Conservation (phyloP, 2,113 vertebrate genomes). For the Oreochromis aureus region DNA sequence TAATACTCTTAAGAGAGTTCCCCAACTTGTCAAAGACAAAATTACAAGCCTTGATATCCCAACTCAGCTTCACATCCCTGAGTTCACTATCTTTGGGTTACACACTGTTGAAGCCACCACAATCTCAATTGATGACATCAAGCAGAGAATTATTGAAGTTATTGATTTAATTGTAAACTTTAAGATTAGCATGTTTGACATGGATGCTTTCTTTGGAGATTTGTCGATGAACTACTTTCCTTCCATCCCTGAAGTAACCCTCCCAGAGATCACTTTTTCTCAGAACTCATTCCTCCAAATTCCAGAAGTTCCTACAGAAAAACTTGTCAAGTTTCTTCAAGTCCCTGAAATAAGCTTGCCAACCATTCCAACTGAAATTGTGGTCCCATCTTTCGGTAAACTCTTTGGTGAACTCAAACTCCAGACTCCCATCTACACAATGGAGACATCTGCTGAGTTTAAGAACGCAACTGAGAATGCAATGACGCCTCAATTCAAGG, state of each 20-base stretch:
- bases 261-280: background rate
- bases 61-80: conserved; percentile 75
- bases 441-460: conserved; percentile 74
- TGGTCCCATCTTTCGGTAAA: conserved; percentile 83
- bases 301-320: conserved; percentile 71
- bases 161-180: conserved; percentile 77
- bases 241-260: conserved; percentile 31
- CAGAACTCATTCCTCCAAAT: conserved; percentile 75
- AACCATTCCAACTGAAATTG: conserved; percentile 69
- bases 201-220: conserved; percentile 72
- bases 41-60: conserved; percentile 76
- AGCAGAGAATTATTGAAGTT: conserved; percentile 71
- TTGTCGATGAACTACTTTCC: conserved; percentile 69
- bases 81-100: conserved; percentile 77
- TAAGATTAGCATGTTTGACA: conserved; percentile 69
- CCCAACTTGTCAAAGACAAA: conserved; percentile 67
- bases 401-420: conserved; percentile 77
- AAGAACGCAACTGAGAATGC: conserved; percentile 70
- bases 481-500: conserved; percentile 66
- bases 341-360: conserved; percentile 78
- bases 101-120: conserved; percentile 76
- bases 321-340: conserved; percentile 73
- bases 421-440: conserved; percentile 75
- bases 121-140: conserved; percentile 80
- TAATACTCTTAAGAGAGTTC: conserved; percentile 60